Evolutionary conservation across 2,113 vertebrate species (phyloP).

Genomic region (Perognathus longimembris): DNA sequence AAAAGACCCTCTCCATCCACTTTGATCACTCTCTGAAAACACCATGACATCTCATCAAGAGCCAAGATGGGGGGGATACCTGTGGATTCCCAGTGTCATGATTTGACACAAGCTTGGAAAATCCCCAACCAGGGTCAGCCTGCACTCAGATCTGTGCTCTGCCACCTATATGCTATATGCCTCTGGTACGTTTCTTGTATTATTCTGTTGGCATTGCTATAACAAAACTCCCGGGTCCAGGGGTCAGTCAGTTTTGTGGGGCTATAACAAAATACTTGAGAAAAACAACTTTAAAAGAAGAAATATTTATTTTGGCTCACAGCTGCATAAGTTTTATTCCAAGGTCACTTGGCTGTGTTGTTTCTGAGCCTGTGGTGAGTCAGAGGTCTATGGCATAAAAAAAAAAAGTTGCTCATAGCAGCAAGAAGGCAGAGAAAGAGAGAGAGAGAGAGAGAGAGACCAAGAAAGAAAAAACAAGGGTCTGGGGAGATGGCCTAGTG

Average conservation of each 20-base stretch:
- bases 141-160: fast-evolving
- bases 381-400: too few relatives aligned
- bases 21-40: background rate
- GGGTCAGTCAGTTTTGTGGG: background rate
- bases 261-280: background rate
- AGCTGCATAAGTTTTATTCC: background rate
- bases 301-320: background rate
- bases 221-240: background rate
- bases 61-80: too few relatives aligned
- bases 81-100: background rate
- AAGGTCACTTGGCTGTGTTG: background rate
- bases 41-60: background rate
- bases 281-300: background rate
- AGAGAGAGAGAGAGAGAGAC: background rate
- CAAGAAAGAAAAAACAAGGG: background rate
- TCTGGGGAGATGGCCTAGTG: too few relatives aligned
- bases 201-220: background rate
- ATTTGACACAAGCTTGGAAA: background rate
- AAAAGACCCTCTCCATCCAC: background rate
- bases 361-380: too few relatives aligned
- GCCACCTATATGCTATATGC: fast-evolving
- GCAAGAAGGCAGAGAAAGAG: background rate
- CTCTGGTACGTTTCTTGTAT: background rate
- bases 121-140: background rate
- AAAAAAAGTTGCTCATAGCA: background rate